A percentile compares a stretch with the other conserved stretches of the same genome.
Conservation (phyloP, 2,113 vertebrate species). For the Trichomycterus rosablanca region DNA sequence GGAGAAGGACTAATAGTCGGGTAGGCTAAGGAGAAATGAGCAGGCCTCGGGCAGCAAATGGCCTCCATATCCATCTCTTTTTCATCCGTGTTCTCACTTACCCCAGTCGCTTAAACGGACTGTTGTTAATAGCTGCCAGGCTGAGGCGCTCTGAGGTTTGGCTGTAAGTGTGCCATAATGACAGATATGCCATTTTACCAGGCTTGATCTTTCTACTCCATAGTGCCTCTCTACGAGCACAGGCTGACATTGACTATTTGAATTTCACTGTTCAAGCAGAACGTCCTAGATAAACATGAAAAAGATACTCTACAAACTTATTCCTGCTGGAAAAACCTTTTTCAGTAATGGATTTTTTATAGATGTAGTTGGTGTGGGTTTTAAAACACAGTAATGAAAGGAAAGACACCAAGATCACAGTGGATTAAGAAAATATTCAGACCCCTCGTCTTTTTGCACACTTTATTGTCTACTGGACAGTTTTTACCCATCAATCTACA, state of each 20-base stretch:
- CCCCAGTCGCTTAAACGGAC: conserved; percentile 25
- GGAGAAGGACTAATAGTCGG: conserved; percentile 56
- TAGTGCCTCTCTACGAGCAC: not conserved
- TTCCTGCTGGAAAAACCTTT: no score
- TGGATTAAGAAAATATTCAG: no score
- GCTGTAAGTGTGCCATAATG: conserved; percentile 25
- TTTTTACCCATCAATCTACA: no score
- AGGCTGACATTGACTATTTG: not conserved
- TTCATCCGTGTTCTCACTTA: conserved; percentile 15
- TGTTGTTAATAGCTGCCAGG: conserved; percentile 45
- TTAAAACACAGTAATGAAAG: not conserved
- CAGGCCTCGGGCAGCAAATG: conserved; percentile 50
- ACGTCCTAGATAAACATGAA: no score
- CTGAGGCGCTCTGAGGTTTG: conserved; percentile 27
- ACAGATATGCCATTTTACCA: conserved; percentile 33
- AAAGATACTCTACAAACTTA: no score
- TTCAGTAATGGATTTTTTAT: not conserved
- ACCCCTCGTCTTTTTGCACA: no score
- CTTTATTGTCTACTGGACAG: no score
- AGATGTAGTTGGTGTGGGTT: not conserved
- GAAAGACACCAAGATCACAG: not conserved
- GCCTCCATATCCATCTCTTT: conserved; percentile 57
- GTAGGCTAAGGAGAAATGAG: conserved; percentile 59
- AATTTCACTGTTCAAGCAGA: no score
- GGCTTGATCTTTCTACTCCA: conserved; percentile 26